Base-by-base conservation (phyloP, 2,888 invertebrate species). In the Cerceris ruficornis region DNA sequence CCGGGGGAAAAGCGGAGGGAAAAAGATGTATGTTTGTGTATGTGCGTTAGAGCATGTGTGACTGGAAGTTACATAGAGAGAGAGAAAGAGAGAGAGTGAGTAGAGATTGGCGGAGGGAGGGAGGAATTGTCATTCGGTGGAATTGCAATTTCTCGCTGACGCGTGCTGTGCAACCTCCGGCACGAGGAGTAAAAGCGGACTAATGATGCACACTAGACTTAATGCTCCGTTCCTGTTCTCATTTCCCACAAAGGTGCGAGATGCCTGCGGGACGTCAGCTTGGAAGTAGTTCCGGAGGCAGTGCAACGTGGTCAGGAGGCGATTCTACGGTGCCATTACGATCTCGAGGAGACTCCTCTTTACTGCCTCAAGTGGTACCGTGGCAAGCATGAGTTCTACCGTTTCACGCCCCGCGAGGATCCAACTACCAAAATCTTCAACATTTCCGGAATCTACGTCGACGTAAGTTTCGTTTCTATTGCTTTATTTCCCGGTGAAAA, bases 281-380 rank as follows among this genome's bases (percentile, higher is more conserved):
- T 97, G 81, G 93, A 95, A 75, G 95, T 97, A 69, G 94, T 95
- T 82, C 97, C 97, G 11, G 93, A 94, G 64, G 94, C 94, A 5
- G 96, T 97, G 65, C 94, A 95, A 90, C 93, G 95, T 69, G 95
- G 95, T 7, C 94, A 95, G 61, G 94, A 95, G 84, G 96, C 95
- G 1, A 95, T 95, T 7, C 93, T 97, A 59, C 94, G 94, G 69
- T 97, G 97, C 92, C 93, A 95, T 82, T 95, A 97, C 88, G 96
- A 97, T 90, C 94, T 97, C 93, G 95, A 96, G 88, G 95, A 95
- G 0, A 95, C 95, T 6, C 95, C 95, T 0, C 93, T 98, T 61
- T 97, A 97, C 93, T 95, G 97, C 5, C 96, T 97, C 79, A 97
- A 97, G 93, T 97, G 97, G 96, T 97, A 97, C 93, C 94, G 97